Evolutionary conservation across 2,113 vertebrate species (phyloP), one percentile per base, ranked within the genome.

Genomic region (Galeopterus variegatus): DNA sequence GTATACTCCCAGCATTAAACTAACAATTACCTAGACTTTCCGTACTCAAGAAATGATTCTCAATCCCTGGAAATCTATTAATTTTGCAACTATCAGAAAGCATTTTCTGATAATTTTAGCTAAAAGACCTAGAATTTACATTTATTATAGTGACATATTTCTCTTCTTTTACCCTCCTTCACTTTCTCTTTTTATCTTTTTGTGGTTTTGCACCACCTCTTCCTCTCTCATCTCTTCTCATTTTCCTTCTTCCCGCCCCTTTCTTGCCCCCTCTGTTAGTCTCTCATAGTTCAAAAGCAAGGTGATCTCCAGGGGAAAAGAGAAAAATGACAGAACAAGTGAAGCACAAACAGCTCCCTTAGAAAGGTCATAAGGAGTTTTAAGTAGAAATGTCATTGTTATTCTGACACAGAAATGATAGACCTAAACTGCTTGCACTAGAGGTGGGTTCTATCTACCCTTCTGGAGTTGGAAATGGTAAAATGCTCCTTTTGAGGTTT

Each of bases 341-440:
- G 91, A 97, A 95, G 93, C 94, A 97, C 23, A 1, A 97, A 96
- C 85, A 82, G 77, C 95, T 98, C 73, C 70, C 88, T 93, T 86
- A 72, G 95, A 98, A 98, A 98, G 94, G 97, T 98, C 97, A 97
- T 0, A n/a, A 80, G 41, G 95, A 97, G 96, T 97, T 98, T 98
- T 95, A 95, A 96, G 96, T 75, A 70, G 96, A 98, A 98, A 97
- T 93, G 93, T 96, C 98, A 97, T 86, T 97, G 86, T 28, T 92
- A 90, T 8, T 97, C 97, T 94, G 95, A 97, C 97, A 97, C 77
- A 96, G 64, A 97, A 93, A 87, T 88, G 95, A 84, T 4, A 1
- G 90, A 90, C 85, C 77, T 93, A 64, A 52, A 0, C 19, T 1
- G 1, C 54, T 18, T 17, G 8, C 0, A 11, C 84, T 0, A 19